Evolutionary conservation across 2,113 vertebrate genomes (phyloP).

Genomic region (Cyprinodon variegatus): DNA sequence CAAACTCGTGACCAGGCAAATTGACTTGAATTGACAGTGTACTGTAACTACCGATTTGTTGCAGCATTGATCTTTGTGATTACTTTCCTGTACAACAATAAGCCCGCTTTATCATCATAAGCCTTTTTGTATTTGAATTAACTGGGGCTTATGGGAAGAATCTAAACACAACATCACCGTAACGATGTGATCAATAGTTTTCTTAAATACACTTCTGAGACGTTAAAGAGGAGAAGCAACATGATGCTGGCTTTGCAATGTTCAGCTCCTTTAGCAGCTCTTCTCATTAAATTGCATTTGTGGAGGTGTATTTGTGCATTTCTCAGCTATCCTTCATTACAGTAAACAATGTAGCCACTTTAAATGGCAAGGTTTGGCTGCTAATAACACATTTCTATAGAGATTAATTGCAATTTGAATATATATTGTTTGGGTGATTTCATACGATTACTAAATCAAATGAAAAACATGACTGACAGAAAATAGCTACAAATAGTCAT

Average conservation of each 20-base stretch:
- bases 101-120: not conserved
- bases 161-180: not conserved
- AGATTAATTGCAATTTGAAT: not conserved
- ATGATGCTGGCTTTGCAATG: not conserved
- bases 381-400: not conserved
- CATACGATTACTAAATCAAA: not conserved
- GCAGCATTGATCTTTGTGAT: not conserved
- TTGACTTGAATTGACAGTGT: not conserved
- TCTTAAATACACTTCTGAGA: not conserved
- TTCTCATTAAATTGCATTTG: not conserved
- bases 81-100: not conserved
- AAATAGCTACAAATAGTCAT: not conserved
- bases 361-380: not conserved
- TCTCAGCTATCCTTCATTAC: not conserved
- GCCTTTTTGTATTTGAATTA: not conserved
- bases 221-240: not conserved
- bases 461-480: not conserved
- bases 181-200: not conserved
- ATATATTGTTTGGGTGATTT: not conserved
- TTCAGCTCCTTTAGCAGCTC: not conserved
- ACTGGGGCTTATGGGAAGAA: not conserved
- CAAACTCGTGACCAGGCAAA: not conserved
- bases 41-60: not conserved
- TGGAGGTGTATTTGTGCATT: not conserved
- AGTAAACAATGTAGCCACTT: not conserved